Evolutionary conservation across 2,113 vertebrate genomes (phyloP), one percentile per base, ranked within the genome.

Genomic region (Polyodon spathula): DNA sequence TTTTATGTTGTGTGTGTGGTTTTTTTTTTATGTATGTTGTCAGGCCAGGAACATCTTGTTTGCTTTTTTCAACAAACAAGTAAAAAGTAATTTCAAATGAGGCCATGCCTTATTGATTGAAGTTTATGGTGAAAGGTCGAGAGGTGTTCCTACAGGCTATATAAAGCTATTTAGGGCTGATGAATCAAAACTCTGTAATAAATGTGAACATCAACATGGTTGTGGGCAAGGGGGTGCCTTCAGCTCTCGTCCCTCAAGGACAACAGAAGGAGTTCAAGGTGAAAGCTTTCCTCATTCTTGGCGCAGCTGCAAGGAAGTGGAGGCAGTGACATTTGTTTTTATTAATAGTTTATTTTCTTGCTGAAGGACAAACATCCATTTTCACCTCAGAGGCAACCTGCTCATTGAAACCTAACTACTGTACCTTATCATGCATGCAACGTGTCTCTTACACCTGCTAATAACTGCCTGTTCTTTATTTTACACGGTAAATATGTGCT

Each of bases 111-210:
- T 54, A 58, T 54, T 71, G 68, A 75, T 60, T 69, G 66, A 67
- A 66, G 71, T 72, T 73, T 69, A 69, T 69, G 66, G 63, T 59
- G 17, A 61, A 63, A 61, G 67, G 66, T 71, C 63, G 62, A 54
- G 37, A 27, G 63, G 48, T 17, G 56, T 48, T 54, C 44, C 60
- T 44, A 55, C 46, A 53, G 46, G 61, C 59, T 56, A 56, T 17
- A 46, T 51, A 56, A 46, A 37, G 56, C 62, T 59, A 40, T 54
- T 60, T 46, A 54, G 71, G 68, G 50, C 52, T 40, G 46, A 69
- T 73, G 69, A 66, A 70, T 74, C 70, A 68, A 66, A 61, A 59
- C 43, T 6, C 46, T 62, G 63, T 63, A 58, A 63, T 73, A 74
- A 71, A 67, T 60, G 63, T 54, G 48, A 61, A 66, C 42, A 60